Percentiles rank a stretch among this genome's conserved stretches.
These are phyloP conservation scores for Sorex araneus DNA, from an alignment of 2,113 vertebrate species.

Conservation along the genomic window DNA sequence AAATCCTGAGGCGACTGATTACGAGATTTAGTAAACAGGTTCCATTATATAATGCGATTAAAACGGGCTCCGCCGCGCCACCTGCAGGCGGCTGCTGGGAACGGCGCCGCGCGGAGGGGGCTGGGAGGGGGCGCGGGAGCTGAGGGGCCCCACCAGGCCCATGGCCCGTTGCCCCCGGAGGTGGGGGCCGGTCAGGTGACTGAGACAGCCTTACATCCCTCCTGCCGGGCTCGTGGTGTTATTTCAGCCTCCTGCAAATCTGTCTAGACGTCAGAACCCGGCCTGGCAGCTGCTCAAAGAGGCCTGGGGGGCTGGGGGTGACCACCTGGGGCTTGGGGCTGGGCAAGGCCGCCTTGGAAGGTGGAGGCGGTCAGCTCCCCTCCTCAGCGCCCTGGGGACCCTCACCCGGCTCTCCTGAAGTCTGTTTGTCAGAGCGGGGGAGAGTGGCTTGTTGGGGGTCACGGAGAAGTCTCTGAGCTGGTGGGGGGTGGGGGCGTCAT, in stretches of 20 bases:
- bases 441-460: neutral
- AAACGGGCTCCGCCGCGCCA: slow-evolving; percentile 83
- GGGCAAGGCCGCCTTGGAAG: neutral
- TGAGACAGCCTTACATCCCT: slow-evolving; percentile 7
- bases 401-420: neutral
- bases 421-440: neutral
- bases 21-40: slow-evolving; percentile 84
- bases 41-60: slow-evolving; percentile 79
- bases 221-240: slow-evolving; percentile 67
- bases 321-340: neutral
- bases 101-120: neutral
- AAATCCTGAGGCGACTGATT: slow-evolving; percentile 83
- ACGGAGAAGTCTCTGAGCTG: neutral
- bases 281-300: slow-evolving; percentile 52
- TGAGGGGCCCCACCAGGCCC: too few relatives aligned
- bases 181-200: slow-evolving; percentile 58
- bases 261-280: slow-evolving; percentile 74
- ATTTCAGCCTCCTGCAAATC: slow-evolving; percentile 80
- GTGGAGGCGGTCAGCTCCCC: too few relatives aligned
- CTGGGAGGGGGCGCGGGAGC: neutral
- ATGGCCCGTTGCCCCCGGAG: neutral
- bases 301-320: neutral
- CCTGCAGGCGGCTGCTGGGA: slow-evolving; percentile 83
- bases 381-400: too few relatives aligned
- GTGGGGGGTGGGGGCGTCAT: neutral